phyloP scores from a whole-genome alignment of 2,888 invertebrate genomes.

The Dryadula phaetusa region DNA sequence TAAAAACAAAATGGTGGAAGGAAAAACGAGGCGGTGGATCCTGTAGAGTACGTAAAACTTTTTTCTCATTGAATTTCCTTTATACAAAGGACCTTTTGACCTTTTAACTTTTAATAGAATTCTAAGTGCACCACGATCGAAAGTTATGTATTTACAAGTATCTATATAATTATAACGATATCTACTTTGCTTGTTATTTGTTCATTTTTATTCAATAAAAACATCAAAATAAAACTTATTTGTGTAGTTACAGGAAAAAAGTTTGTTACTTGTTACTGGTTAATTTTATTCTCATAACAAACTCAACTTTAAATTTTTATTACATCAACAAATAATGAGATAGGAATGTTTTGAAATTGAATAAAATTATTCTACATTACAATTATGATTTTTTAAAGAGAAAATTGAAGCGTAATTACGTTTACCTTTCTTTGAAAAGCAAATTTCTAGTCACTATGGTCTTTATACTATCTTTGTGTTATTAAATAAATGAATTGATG shows the following conservation, averaged over 20 bases:
- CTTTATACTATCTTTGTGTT: slow-evolving; percentile 20
- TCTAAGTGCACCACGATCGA: neutral
- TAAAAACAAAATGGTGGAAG: slow-evolving; percentile 99
- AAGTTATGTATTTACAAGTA: neutral
- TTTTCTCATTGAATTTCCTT: slow-evolving; percentile 19
- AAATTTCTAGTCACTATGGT: slow-evolving; percentile 23
- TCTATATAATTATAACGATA: neutral
- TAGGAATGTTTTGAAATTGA: neutral
- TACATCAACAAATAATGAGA: neutral
- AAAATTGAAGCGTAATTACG: slow-evolving; percentile 8
- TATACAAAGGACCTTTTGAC: slow-evolving; percentile 2
- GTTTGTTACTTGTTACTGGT: neutral
- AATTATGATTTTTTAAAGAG: neutral
- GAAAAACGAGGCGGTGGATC: slow-evolving; percentile 95
- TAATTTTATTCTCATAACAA: neutral
- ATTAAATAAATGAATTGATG: slow-evolving; percentile 23
- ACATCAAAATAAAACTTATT: neutral
- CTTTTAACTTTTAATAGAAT: slow-evolving; percentile 9
- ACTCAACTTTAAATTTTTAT: neutral
- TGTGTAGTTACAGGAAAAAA: neutral
- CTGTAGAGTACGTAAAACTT: slow-evolving; percentile 87
- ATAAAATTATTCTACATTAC: neutral
- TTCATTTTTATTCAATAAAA: neutral
- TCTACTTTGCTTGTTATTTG: neutral
- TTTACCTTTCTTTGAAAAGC: slow-evolving; percentile 17